Conservation (phyloP, 2,797 vertebrate species). For the Strix occidentalis region DNA sequence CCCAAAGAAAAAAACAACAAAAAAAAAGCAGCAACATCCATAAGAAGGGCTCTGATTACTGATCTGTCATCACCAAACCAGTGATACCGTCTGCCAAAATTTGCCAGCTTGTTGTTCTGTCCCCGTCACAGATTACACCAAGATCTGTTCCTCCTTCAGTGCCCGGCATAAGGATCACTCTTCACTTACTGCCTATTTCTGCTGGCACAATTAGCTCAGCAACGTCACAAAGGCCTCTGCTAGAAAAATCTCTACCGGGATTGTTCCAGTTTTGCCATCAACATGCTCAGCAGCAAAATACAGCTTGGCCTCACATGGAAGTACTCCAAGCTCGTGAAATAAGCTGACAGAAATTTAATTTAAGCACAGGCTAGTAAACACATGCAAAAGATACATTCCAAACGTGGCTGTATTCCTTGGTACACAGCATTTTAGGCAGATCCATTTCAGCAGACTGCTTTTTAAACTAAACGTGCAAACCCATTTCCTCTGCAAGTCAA, state of each 20-base stretch:
- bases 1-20: neutral
- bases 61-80: neutral
- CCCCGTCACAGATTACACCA: rapidly evolving
- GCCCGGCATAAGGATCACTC: rapidly evolving
- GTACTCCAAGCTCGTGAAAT: rapidly evolving
- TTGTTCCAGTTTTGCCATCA: neutral
- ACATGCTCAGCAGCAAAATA: neutral
- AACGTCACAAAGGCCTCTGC: neutral
- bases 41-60: neutral
- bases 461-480: rapidly evolving
- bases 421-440: rapidly evolving
- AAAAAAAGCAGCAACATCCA: neutral
- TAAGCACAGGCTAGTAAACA: neutral
- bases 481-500: neutral
- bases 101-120: neutral
- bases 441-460: neutral
- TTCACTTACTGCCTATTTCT: rapidly evolving
- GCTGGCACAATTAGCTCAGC: neutral
- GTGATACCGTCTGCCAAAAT: neutral
- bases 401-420: rapidly evolving
- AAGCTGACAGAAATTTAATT: neutral
- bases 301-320: neutral
- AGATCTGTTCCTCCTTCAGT: neutral
- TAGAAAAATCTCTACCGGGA: neutral
- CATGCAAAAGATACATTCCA: neutral